phyloP scores from a whole-genome alignment of 2,888 invertebrate genomes.

The Mycalesis mineus region DNA sequence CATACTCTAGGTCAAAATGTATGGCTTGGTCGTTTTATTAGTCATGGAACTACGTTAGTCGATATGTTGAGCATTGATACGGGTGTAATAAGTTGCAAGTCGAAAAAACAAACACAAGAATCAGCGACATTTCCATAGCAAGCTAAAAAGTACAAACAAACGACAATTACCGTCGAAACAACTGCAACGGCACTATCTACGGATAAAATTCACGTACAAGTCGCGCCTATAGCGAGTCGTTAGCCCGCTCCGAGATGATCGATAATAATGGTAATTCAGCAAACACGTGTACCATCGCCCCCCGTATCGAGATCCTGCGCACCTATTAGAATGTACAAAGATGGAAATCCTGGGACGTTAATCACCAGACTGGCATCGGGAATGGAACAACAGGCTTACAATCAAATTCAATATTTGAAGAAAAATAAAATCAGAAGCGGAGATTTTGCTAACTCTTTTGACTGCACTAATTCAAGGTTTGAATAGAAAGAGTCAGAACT shows the following conservation, averaged over 20 bases:
- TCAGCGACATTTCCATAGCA: not conserved
- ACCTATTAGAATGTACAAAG: slow-evolving; percentile 69
- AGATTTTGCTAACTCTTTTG: no score
- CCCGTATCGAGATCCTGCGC: slow-evolving; percentile 57
- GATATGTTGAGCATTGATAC: no score
- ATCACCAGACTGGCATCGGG: not conserved
- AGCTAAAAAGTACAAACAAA: slow-evolving; percentile 21
- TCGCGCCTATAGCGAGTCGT: slow-evolving; percentile 67
- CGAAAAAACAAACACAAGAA: no score
- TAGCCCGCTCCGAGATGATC: slow-evolving; percentile 73
- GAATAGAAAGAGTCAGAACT: no score
- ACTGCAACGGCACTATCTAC: slow-evolving; percentile 36
- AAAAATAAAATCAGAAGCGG: no score
- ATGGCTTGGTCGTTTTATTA: no score
- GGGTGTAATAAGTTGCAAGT: no score
- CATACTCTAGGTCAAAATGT: no score
- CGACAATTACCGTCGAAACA: slow-evolving; percentile 22
- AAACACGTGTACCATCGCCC: slow-evolving; percentile 73
- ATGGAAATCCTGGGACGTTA: slow-evolving; percentile 28
- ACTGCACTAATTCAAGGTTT: no score
- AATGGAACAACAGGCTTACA: not conserved
- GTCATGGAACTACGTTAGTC: no score
- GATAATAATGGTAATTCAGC: slow-evolving; percentile 77
- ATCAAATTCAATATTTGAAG: no score
- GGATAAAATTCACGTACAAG: slow-evolving; percentile 25